Percentiles rank a stretch among this genome's conserved stretches.
Conservation (phyloP, 1,140 invertebrate species). For the Epicauta chinensis region DNA sequence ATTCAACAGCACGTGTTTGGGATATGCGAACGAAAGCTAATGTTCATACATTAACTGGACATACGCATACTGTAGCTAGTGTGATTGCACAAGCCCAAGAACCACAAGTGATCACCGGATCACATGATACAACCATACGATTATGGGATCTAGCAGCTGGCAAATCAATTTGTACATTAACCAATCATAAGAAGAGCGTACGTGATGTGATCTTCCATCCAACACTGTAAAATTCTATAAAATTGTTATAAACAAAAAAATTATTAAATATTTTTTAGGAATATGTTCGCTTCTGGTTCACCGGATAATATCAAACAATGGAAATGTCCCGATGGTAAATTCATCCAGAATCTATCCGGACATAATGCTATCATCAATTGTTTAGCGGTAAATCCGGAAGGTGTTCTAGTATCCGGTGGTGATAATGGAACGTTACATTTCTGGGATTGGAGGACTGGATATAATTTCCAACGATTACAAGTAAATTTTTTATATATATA, state of each 20-base stretch:
- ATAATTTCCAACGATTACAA: slow-evolving; percentile 91
- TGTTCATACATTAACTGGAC: slow-evolving; percentile 93
- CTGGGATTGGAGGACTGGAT: slow-evolving; percentile 98
- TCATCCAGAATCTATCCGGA: slow-evolving; percentile 94
- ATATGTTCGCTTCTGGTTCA: slow-evolving; percentile 96
- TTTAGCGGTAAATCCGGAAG: slow-evolving; percentile 88
- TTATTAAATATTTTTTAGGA: slow-evolving; percentile 45
- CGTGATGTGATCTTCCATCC: slow-evolving; percentile 89
- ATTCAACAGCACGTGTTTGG: slow-evolving; percentile 95
- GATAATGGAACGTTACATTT: slow-evolving; percentile 98
- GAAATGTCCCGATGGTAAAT: slow-evolving; percentile 97
- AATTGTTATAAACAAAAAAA: background rate
- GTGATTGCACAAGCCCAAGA: slow-evolving; percentile 88
- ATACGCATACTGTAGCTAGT: slow-evolving; percentile 95
- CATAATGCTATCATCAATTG: slow-evolving; percentile 98
- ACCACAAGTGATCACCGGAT: slow-evolving; percentile 85
- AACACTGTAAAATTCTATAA: slow-evolving; percentile 54
- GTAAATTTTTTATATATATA: too few relatives aligned
- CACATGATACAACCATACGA: slow-evolving; percentile 80
- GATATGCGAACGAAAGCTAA: slow-evolving; percentile 99
- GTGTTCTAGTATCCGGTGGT: slow-evolving; percentile 94
- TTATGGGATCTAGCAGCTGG: slow-evolving; percentile 97
- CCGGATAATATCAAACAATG: slow-evolving; percentile 99
- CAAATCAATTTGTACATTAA: slow-evolving; percentile 89
- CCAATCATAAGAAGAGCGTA: slow-evolving; percentile 99